These are phyloP conservation scores for Cassiopea xamachana DNA, from an alignment of 30 jellyfish, hydroid and myxozoan species.

Conservation along the genomic window DNA sequence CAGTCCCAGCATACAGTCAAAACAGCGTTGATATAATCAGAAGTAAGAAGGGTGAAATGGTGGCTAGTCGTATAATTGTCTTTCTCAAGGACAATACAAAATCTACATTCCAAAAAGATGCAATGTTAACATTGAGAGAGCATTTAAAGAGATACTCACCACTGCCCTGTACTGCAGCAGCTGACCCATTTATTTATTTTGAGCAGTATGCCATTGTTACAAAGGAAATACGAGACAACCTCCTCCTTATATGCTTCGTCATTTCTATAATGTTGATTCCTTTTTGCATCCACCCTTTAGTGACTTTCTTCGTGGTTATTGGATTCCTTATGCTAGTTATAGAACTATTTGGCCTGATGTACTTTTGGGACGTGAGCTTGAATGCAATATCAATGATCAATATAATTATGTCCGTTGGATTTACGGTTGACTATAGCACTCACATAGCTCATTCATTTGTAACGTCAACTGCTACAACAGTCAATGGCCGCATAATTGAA, in stretches of 20 bases:
- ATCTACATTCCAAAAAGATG: constrained; percentile 74
- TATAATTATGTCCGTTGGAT: constrained; percentile 94
- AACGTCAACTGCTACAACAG: constrained; percentile 65
- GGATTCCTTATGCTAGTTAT: constrained; percentile 76
- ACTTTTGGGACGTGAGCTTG: constrained; percentile 87
- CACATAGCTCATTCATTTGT: constrained; percentile 96
- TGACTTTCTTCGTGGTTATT: constrained; percentile 59
- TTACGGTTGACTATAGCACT: constrained; percentile 96
- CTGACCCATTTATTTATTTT: constrained; percentile 76
- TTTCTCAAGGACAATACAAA: constrained; percentile 67
- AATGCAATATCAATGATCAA: constrained; percentile 92
- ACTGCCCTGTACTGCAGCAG: constrained; percentile 27
- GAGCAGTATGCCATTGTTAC: constrained; percentile 87
- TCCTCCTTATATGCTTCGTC: constrained; percentile 64
- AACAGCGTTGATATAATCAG: constrained; percentile 67
- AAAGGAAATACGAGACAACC: constrained; percentile 71
- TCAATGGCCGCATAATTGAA: constrained; percentile 75
- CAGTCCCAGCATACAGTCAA: constrained; percentile 38
- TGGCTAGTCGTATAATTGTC: constrained; percentile 84
- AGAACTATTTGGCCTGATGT: constrained; percentile 89
- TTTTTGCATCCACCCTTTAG: constrained; percentile 83
- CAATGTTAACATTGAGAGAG: constrained; percentile 81
- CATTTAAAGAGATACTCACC: constrained; percentile 35
- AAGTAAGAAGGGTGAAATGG: constrained; percentile 26
- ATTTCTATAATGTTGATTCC: constrained; percentile 80